Evolutionary conservation across 2,888 invertebrate genomes (phyloP).

Genomic region (Leucania comma): DNA sequence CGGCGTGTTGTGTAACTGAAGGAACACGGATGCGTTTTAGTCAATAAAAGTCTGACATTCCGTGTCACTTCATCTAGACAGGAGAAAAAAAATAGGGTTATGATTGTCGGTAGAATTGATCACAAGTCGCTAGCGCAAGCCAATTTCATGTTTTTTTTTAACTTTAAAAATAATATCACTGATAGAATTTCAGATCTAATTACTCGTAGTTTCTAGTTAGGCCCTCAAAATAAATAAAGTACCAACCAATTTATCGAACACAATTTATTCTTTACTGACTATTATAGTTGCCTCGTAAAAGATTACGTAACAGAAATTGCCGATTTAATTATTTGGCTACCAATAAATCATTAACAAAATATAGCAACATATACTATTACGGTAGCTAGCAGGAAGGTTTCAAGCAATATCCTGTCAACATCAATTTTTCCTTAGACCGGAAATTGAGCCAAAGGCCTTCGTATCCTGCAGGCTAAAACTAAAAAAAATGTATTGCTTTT

Average conservation of each 20-base stretch:
- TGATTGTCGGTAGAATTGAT: too few species aligned
- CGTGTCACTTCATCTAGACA: too few species aligned
- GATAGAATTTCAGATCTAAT: neutral
- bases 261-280: neutral
- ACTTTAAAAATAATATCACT: neutral
- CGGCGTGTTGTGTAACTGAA: too few species aligned
- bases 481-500: neutral
- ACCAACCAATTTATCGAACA: neutral
- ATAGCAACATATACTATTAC: slow-evolving; percentile 34
- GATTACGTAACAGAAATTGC: neutral
- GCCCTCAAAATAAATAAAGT: neutral
- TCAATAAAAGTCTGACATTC: too few species aligned
- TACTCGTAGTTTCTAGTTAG: neutral
- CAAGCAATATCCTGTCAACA: slow-evolving; percentile 54
- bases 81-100: too few species aligned
- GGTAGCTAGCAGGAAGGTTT: slow-evolving; percentile 16
- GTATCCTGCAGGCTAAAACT: slow-evolving; percentile 2
- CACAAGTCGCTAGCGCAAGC: too few species aligned
- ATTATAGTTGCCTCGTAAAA: neutral
- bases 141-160: neutral
- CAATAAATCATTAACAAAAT: slow-evolving; percentile 9
- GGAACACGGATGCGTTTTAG: too few species aligned
- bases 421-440: slow-evolving; percentile 57
- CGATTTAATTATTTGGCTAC: slow-evolving; percentile 8
- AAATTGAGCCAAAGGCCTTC: slow-evolving; percentile 47